Percentiles rank a stretch among this genome's conserved stretches.
Evolutionary conservation across 2,113 vertebrate genomes (phyloP).

Genomic region (Apodemus sylvaticus): DNA sequence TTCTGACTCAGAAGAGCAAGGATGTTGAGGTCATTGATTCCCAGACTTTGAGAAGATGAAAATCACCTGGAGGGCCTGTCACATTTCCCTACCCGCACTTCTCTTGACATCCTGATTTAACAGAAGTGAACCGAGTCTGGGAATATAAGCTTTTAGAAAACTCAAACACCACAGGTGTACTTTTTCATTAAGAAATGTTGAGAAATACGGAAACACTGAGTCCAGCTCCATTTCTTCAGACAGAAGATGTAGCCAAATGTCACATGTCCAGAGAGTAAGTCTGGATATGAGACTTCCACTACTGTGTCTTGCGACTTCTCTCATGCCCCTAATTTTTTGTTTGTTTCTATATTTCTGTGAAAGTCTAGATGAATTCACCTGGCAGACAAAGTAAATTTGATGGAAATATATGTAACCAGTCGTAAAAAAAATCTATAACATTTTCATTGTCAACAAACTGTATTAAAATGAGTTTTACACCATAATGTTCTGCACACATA

Average conservation of each 20-base stretch:
- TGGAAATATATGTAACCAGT: neutral
- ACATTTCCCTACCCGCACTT: neutral
- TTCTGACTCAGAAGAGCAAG: neutral
- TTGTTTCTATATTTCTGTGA: neutral
- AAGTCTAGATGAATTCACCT: neutral
- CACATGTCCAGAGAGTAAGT: neutral
- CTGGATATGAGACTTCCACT: neutral
- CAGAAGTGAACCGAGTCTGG: neutral
- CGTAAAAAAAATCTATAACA: neutral
- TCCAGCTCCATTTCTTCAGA: slow-evolving; percentile 6
- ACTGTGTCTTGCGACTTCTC: neutral
- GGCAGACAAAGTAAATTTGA: neutral
- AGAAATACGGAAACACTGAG: slow-evolving; percentile 18
- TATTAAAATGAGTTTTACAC: neutral
- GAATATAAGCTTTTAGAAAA: neutral
- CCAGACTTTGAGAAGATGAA: neutral
- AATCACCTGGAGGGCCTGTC: neutral
- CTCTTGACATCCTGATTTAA: neutral
- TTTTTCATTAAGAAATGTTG: slow-evolving; percentile 6
- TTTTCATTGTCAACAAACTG: neutral
- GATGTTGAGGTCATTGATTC: neutral
- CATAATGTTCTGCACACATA: neutral
- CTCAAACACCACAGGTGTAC: slow-evolving; percentile 42
- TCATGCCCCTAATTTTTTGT: neutral
- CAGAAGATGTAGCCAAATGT: neutral